Evolutionary conservation across 92 coral and sea anemone genomes (phyloP).

Genomic region (Anthopleura xanthogrammica): DNA sequence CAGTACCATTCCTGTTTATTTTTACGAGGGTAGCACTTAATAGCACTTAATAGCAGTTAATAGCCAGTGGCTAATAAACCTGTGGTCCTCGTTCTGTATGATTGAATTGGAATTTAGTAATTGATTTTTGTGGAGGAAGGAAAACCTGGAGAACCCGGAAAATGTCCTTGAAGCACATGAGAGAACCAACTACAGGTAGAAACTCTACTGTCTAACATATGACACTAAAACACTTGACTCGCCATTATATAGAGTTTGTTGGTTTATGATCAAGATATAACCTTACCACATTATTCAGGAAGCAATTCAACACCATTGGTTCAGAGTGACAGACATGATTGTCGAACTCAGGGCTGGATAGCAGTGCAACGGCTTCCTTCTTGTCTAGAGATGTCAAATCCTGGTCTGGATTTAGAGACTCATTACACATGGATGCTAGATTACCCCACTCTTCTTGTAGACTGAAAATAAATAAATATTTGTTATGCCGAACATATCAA

Average conservation of each 20-base stretch:
- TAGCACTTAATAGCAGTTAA: no score
- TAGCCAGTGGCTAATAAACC: no score
- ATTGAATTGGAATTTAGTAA: no score
- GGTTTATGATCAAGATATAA: not conserved
- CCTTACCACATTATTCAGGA: conserved; percentile 86
- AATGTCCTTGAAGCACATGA: not conserved
- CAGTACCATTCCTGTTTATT: no score
- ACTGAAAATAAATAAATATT: conserved; percentile 25
- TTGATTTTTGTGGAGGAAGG: not conserved
- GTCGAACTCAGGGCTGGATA: conserved; percentile 44
- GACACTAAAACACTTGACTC: no score
- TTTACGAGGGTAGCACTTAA: no score
- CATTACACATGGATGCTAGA: conserved; percentile 62
- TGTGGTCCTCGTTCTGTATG: no score
- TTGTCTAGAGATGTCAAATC: conserved; percentile 30
- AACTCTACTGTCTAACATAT: no score
- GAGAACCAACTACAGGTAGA: no score
- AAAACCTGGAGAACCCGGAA: not conserved
- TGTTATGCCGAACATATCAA: no score
- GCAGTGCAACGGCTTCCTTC: conserved; percentile 61
- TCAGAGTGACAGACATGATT: conserved; percentile 62
- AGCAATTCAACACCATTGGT: conserved; percentile 81
- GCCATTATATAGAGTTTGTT: no score
- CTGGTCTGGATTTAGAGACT: conserved; percentile 25
- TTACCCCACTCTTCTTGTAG: conserved; percentile 73